These are phyloP conservation scores for Etheostoma cragini DNA, from an alignment of 2,113 vertebrate genomes.

Conservation along the genomic window DNA sequence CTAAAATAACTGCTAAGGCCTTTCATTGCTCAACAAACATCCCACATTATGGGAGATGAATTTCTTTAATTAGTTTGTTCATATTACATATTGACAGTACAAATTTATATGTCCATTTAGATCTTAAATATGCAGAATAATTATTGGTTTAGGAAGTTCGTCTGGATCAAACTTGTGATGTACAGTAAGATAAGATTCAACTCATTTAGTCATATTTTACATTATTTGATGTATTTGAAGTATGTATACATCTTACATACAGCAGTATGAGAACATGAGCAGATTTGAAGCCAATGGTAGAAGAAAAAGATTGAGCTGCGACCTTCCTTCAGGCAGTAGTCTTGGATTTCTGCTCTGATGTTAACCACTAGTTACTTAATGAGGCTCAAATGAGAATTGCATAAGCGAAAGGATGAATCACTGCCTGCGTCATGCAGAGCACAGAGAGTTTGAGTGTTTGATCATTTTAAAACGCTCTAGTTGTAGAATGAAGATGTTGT, in stretches of 20 bases:
- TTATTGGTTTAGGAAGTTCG: not conserved
- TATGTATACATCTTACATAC: not conserved
- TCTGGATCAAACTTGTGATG: not conserved
- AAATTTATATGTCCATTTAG: not conserved
- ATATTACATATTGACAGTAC: not conserved
- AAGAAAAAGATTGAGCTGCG: slow-evolving; percentile 4
- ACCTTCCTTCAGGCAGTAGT: slow-evolving; percentile 29
- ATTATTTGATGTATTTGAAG: not conserved
- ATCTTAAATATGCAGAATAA: not conserved
- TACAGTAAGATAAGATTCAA: not conserved
- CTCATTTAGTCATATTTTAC: not conserved
- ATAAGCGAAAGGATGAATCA: slow-evolving; percentile 42
- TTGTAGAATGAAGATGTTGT: slow-evolving; percentile 37
- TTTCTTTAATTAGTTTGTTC: not conserved
- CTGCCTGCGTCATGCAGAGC: slow-evolving; percentile 11
- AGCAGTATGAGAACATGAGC: not conserved
- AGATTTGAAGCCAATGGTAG: not conserved
- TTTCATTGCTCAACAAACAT: not conserved
- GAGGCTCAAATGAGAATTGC: slow-evolving; percentile 49
- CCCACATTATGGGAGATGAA: not conserved
- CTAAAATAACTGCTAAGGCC: slow-evolving; percentile 17
- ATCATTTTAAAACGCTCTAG: slow-evolving; percentile 44
- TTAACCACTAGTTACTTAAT: slow-evolving; percentile 37
- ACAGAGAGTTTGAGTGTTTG: slow-evolving; percentile 17
- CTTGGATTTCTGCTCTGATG: slow-evolving; percentile 31